A percentile compares a stretch with the other conserved stretches of the same genome.
These are phyloP conservation scores for Pomatorhinus ruficollis DNA, from an alignment of 2,113 vertebrate species.

Conservation along the genomic window DNA sequence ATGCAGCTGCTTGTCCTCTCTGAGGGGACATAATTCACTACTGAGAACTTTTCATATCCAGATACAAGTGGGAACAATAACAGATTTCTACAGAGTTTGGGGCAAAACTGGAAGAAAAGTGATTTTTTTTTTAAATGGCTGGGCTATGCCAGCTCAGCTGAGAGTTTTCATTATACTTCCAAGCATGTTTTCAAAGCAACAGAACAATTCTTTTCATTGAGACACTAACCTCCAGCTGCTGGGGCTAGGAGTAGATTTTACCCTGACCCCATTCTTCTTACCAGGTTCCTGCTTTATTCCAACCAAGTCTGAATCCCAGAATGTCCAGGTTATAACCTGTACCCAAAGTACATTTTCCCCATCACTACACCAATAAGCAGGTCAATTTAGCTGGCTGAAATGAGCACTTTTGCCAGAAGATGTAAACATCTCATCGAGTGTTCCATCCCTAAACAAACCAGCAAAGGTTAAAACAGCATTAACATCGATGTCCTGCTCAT, in stretches of 20 bases:
- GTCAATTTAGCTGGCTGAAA: background rate
- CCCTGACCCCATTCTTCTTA: background rate
- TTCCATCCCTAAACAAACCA: slow-evolving; percentile 18
- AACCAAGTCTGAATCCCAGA: background rate
- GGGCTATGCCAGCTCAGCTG: background rate
- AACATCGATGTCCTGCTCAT: slow-evolving; percentile 12
- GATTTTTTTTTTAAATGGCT: background rate
- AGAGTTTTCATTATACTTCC: background rate
- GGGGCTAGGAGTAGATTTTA: background rate
- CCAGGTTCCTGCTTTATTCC: background rate
- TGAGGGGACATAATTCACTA: background rate
- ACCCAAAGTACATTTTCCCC: background rate
- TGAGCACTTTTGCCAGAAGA: background rate
- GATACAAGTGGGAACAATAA: background rate
- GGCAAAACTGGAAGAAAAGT: background rate
- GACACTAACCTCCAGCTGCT: background rate
- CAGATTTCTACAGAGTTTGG: background rate
- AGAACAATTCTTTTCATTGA: background rate
- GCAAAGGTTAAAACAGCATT: slow-evolving; percentile 53
- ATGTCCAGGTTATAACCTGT: background rate
- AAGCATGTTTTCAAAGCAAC: background rate
- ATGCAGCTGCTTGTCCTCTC: background rate
- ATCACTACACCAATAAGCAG: background rate
- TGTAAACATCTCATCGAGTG: background rate
- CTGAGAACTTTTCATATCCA: background rate